Evolutionary conservation across 1,140 invertebrate genomes (phyloP), one percentile per base, ranked within the genome.

Genomic region (Oryzaephilus surinamensis): DNA sequence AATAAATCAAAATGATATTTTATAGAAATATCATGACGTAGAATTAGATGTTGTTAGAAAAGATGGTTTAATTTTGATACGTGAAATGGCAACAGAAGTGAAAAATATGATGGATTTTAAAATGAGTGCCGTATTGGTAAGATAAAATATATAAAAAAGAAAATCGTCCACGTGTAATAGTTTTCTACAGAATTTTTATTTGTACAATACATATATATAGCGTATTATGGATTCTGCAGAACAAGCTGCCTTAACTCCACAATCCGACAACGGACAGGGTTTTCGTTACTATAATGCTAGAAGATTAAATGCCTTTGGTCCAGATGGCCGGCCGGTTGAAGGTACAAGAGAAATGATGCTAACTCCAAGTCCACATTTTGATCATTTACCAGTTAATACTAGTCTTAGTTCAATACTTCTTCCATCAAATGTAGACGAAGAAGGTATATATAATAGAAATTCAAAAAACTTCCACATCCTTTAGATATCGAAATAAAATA

Each of bases 71-170:
- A 67, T 86, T 19, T 63, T 89, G 15, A 79, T 88, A 28, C 70
- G 83, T 28, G 84, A 89, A 64, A 78, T 89, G 69, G 83, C 84
- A 2, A 72, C 71, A 1, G 84, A 88, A 65, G 83, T 89, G 13
- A 85, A 88, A 58, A 89, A 88, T 58, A 83, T 88, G 72, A 84
- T 89, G 80, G 83, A 87, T 58, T 87, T 88, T 61, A 89, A 88
- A 65, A 85, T 84, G 62, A 84, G 84, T 55, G 81, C 86, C 21
- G 82, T 90, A 23, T 84, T 86, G 82, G 85, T 89, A 66, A 79
- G 74, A 65, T 37, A 18, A 32, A 20, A 30, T 30, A 4, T 11
- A 6, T 6, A 23, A n/a, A 6, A n/a, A 23, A 6, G n/a, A n/a
- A 6, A 23, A 23, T 23, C 21, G n/a, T 6, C n/a, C 6, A 23